Evolutionary conservation across 1,140 invertebrate species (phyloP).

Genomic region (Asbolus verrucosus): DNA sequence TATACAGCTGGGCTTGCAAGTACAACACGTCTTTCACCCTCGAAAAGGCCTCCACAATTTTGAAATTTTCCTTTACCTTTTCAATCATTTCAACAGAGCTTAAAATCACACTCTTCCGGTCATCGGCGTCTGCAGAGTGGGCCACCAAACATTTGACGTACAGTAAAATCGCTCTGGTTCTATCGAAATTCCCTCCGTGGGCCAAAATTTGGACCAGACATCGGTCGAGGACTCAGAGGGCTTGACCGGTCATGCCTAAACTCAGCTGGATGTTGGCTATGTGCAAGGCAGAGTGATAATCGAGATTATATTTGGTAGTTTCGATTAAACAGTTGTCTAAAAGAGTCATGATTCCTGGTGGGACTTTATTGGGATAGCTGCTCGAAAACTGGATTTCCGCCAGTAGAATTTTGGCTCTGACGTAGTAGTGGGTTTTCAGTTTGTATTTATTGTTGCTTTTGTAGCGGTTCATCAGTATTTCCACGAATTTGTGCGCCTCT

Average conservation of each 20-base stretch:
- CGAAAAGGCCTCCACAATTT: slow-evolving; percentile 78
- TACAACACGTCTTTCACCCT: slow-evolving; percentile 79
- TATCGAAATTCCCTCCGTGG: slow-evolving; percentile 85
- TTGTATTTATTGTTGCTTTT: slow-evolving; percentile 46
- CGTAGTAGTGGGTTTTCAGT: slow-evolving; percentile 67
- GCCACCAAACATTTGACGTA: slow-evolving; percentile 79
- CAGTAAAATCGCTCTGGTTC: slow-evolving; percentile 74
- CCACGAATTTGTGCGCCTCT: slow-evolving; percentile 71
- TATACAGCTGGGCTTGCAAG: slow-evolving; percentile 75
- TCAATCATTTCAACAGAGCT: slow-evolving; percentile 74
- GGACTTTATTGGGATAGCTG: slow-evolving; percentile 65
- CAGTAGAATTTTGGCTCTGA: slow-evolving; percentile 77
- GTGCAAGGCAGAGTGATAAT: slow-evolving; percentile 80
- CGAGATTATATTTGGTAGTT: slow-evolving; percentile 78
- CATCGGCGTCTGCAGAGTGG: slow-evolving; percentile 68
- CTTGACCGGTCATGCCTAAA: slow-evolving; percentile 77
- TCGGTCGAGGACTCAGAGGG: slow-evolving; percentile 76
- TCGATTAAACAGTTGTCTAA: slow-evolving; percentile 79
- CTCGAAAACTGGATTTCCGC: slow-evolving; percentile 74
- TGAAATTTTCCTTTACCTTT: slow-evolving; percentile 76
- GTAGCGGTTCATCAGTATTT: slow-evolving; percentile 66
- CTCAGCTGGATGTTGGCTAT: slow-evolving; percentile 80
- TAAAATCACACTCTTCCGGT: no score
- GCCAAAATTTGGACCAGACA: slow-evolving; percentile 79
- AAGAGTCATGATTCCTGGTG: slow-evolving; percentile 70